Evolutionary conservation across 2,113 vertebrate genomes (phyloP), one percentile per base, ranked within the genome.

Genomic region (Opisthocomus hoazin): DNA sequence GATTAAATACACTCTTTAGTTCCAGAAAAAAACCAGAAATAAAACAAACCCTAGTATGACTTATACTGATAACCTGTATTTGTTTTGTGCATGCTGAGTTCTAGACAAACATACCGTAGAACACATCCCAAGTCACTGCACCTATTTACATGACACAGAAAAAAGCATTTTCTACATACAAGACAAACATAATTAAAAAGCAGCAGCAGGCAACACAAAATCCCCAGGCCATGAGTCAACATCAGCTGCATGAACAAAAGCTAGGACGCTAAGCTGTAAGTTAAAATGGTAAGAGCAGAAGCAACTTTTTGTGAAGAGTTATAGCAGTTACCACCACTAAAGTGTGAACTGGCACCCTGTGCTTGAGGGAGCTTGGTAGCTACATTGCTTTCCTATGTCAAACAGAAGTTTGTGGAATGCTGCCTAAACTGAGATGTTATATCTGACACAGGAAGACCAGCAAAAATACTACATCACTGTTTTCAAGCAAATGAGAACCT

Each of bases 321-420:
- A 29, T 0, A 56, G 46, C 18, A 64, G 56, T 9, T 84, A 18
- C 26, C 0, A 2, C 5, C 10, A n/a, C 48, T 29, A 53, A 57
- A 37, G 37, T 0, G 0, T 1, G 0, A 48, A 57, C 30, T 11
- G 43, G 45, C 36, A 74, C 18, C 10, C 34, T 17, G 8, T 37
- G 53, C 61, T 23, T 17, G n/a, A 85, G 58, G 37, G 26, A 68
- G 37, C 50, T 57, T 23, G 36, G 45, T 21, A 53, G 11, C 30
- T 48, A 48, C 63, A 5, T 8, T 6, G 9, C 41, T 48, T 39
- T 27, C 45, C 29, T 8, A 15, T 1, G 6, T 32, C 43, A 36
- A 53, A 53, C 24, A 57, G 34, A 37, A 30, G 37, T 34, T 34
- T 45, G 27, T 20, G 45, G 53, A 61, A 16, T 4, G n/a, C 30